A percentile compares a stretch with the other conserved stretches of the same genome.
These are phyloP conservation scores for Urocolius indicus DNA, from an alignment of 2,113 vertebrate species.

Conservation along the genomic window DNA sequence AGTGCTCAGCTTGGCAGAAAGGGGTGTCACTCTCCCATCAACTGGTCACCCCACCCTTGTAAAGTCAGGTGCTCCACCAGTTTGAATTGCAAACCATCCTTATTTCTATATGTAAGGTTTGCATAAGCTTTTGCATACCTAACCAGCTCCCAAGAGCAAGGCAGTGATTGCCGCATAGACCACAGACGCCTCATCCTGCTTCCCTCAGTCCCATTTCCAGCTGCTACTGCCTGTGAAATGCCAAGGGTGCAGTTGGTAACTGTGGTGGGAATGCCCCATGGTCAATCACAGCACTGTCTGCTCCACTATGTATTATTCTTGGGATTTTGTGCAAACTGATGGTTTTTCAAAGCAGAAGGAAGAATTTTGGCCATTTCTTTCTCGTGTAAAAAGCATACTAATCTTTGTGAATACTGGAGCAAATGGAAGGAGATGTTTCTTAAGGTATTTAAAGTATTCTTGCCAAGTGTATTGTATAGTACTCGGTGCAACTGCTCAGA, in stretches of 20 bases:
- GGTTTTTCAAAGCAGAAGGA: background rate
- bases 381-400: background rate
- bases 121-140: background rate
- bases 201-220: fast-evolving
- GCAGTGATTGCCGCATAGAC: background rate
- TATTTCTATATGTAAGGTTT: background rate
- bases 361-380: background rate
- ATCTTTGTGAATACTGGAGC: background rate
- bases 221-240: background rate
- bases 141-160: background rate
- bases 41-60: background rate
- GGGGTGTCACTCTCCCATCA: background rate
- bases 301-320: background rate
- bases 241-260: background rate
- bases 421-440: background rate
- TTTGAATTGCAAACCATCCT: background rate
- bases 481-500: background rate
- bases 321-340: background rate
- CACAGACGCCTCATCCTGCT: fast-evolving
- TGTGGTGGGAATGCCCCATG: fast-evolving
- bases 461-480: background rate
- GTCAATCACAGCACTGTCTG: background rate
- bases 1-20: background rate
- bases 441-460: background rate
- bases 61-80: background rate